phyloP scores from a whole-genome alignment of 2,888 invertebrate species.

The Salticus scenicus region DNA sequence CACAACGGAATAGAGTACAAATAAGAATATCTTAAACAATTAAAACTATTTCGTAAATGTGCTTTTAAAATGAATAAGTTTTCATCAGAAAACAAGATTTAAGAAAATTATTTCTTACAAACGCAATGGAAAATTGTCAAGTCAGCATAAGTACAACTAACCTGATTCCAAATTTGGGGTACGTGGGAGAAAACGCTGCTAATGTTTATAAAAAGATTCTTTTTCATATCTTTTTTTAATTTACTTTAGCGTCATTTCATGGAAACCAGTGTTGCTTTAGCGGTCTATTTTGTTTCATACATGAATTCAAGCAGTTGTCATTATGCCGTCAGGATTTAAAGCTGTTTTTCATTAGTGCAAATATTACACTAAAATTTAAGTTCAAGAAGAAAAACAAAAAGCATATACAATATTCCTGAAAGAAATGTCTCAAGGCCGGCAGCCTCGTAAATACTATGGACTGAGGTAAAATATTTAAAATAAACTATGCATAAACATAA shows the following conservation, averaged over 20 bases:
- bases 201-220: constrained; percentile 55
- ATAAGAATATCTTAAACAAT: no score
- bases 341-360: background rate
- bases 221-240: constrained; percentile 34
- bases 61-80: no score
- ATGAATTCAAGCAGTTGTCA: background rate
- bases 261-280: background rate
- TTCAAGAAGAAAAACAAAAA: background rate
- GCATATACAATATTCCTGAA: background rate
- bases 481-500: background rate
- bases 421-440: background rate
- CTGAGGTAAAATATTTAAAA: background rate
- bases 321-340: background rate
- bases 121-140: no score
- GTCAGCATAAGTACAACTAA: background rate
- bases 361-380: background rate
- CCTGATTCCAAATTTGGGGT: constrained; percentile 45
- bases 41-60: no score
- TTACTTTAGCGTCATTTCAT: background rate
- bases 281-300: background rate
- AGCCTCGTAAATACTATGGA: background rate
- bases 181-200: constrained; percentile 5
- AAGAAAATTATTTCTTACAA: no score
- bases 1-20: no score
- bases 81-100: no score